Conservation (phyloP, 2,888 invertebrate species). For the Eurytoma adleriae region DNA sequence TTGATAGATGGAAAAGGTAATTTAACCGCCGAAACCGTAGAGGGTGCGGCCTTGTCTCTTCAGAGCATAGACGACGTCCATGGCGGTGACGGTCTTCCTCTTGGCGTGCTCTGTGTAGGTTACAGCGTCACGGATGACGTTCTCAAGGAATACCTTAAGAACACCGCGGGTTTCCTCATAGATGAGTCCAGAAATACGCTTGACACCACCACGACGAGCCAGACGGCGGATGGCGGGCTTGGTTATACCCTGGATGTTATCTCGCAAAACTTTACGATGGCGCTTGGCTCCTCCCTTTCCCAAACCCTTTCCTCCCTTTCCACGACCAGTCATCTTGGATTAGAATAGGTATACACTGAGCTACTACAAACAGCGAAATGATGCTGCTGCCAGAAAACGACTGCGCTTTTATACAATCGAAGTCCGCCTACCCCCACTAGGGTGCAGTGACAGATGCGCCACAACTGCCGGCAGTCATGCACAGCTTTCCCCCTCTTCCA, state of each 20-base stretch:
- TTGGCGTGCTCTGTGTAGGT: constrained; percentile 84
- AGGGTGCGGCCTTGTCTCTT: background rate
- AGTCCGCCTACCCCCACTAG: no score
- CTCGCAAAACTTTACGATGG: constrained; percentile 76
- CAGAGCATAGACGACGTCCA: constrained; percentile 41
- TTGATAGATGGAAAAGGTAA: no score
- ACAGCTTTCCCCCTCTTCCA: no score
- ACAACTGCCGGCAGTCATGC: no score
- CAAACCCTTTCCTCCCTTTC: background rate
- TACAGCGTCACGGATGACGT: no score
- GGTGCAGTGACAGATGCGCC: no score
- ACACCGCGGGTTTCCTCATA: no score
- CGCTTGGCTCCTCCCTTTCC: background rate
- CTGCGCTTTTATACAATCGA: background rate
- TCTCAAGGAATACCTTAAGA: no score
- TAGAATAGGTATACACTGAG: background rate
- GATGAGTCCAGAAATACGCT: no score
- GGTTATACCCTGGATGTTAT: constrained; percentile 88
- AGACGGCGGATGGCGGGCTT: no score
- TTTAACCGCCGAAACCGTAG: no score
- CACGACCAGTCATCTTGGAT: background rate
- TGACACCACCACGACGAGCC: no score
- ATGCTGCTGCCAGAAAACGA: background rate
- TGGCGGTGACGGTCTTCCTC: constrained; percentile 42
- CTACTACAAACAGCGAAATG: background rate